Conservation (phyloP, 37 sponge, comb jelly and placozoan genomes). For the Petrosia ficiformis region DNA sequence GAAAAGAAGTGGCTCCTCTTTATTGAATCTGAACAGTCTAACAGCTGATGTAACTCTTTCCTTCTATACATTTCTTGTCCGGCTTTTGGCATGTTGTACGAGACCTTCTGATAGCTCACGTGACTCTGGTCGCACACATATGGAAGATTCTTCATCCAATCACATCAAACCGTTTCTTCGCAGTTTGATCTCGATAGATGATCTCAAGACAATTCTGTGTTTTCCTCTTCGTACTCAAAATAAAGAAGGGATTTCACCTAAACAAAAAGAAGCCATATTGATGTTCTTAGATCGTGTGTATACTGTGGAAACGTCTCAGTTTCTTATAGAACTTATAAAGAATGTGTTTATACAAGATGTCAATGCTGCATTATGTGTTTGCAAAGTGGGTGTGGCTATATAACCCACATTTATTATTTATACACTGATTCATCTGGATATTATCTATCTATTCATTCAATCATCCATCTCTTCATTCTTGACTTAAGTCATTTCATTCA, state of each 20-base stretch:
- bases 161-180: constrained; percentile 54
- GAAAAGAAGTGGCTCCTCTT: not conserved
- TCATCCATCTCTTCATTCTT: not conserved
- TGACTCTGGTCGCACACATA: not conserved
- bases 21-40: constrained; percentile 1
- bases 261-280: constrained; percentile 69
- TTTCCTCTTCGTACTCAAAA: constrained; percentile 8
- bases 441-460: not conserved
- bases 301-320: constrained; percentile 21
- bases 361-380: constrained; percentile 38
- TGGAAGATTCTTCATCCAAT: not conserved
- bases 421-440: not conserved
- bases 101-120: not conserved
- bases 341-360: constrained; percentile 65
- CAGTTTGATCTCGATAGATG: constrained; percentile 55
- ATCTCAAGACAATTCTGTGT: constrained; percentile 54
- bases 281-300: constrained; percentile 77
- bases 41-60: constrained; percentile 20
- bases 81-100: constrained; percentile 69
- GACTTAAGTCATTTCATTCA: too few species aligned
- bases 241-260: constrained; percentile 23
- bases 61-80: constrained; percentile 70
- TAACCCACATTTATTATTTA: too few species aligned
- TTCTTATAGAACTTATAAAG: constrained; percentile 36
- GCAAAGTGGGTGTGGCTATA: constrained; percentile 18